Conservation (phyloP, 2,113 vertebrate genomes). For the Centropus bengalensis region DNA sequence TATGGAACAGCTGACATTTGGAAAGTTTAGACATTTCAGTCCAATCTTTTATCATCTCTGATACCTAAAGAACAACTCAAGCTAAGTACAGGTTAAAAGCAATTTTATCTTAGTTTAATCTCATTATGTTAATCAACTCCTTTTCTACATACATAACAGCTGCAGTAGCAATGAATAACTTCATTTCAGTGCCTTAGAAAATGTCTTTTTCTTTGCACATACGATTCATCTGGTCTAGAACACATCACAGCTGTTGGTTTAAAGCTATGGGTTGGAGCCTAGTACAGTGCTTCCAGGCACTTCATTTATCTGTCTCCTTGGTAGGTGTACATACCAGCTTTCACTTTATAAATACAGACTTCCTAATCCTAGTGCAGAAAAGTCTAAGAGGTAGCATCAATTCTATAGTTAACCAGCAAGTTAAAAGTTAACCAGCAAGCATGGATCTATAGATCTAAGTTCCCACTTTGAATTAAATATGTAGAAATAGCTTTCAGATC, state of each 20-base stretch:
- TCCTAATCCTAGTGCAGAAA: background rate
- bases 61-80: conserved; percentile 12
- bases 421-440: background rate
- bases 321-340: background rate
- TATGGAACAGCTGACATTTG: background rate
- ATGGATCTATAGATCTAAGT: background rate
- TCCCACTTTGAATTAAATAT: background rate
- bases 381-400: background rate
- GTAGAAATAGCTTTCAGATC: background rate
- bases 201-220: background rate
- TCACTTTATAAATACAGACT: background rate
- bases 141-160: conserved; percentile 38
- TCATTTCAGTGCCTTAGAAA: conserved; percentile 5
- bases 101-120: conserved; percentile 46
- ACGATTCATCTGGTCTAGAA: conserved; percentile 40
- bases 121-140: conserved; percentile 57
- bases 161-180: conserved; percentile 24
- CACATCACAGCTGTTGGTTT: background rate
- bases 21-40: background rate
- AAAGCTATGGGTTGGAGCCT: background rate
- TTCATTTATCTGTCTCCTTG: background rate
- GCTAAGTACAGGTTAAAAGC: conserved; percentile 47
- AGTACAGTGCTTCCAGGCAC: background rate
- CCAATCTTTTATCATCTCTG: conserved; percentile 8
- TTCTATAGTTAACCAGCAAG: too few species aligned